A percentile compares a stretch with the other conserved stretches of the same genome.
Evolutionary conservation across 2,797 vertebrate genomes (phyloP).

Genomic region (Sylvia borin): DNA sequence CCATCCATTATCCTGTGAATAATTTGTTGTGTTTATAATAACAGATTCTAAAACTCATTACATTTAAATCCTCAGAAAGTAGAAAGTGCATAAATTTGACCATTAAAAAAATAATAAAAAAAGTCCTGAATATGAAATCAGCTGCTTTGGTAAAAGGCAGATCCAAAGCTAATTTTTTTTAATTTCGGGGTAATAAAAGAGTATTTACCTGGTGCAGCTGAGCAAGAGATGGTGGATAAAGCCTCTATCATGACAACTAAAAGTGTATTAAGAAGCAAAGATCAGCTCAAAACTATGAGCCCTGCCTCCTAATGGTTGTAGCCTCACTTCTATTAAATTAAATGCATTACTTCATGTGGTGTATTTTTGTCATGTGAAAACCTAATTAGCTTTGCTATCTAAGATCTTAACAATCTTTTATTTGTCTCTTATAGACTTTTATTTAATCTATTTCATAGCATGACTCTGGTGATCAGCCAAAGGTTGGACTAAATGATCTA

Average conservation of each 20-base stretch:
- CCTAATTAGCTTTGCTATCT: neutral
- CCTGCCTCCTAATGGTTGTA: neutral
- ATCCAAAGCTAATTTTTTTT: neutral
- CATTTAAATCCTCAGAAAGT: neutral
- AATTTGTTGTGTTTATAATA: constrained; percentile 25
- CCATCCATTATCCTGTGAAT: constrained; percentile 13
- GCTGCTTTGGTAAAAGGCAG: neutral
- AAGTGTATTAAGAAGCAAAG: neutral
- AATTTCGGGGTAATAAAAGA: neutral
- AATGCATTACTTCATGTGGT: neutral
- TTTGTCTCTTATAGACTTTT: neutral
- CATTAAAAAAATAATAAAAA: neutral
- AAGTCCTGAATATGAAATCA: neutral
- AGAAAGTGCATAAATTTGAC: neutral
- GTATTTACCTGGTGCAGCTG: neutral
- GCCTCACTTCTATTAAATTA: neutral
- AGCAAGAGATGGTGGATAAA: neutral
- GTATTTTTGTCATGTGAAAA: neutral
- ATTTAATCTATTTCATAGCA: neutral
- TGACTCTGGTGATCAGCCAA: neutral
- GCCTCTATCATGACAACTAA: neutral
- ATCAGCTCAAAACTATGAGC: neutral
- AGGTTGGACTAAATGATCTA: neutral
- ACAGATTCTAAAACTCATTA: neutral
- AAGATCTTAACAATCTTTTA: neutral